These are phyloP conservation scores for Brachionus rotundiformis DNA, from an alignment of 1,140 invertebrate species.

Conservation along the genomic window DNA sequence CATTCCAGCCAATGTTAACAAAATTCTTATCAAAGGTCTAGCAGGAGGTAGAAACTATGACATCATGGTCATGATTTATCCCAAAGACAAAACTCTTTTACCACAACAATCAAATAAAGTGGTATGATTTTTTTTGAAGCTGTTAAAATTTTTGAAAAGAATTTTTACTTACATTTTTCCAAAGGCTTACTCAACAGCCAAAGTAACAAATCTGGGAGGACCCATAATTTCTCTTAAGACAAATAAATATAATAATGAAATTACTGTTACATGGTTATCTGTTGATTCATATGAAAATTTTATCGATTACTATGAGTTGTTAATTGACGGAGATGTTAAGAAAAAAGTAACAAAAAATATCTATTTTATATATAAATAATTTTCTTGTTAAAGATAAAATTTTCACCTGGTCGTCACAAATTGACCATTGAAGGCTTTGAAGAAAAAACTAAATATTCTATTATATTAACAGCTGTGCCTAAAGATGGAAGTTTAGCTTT, in stretches of 20 bases:
- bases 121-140: too few species aligned
- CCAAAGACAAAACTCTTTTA: slow-evolving; percentile 55
- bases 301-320: slow-evolving; percentile 60
- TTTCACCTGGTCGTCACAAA: slow-evolving; percentile 59
- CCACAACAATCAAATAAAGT: slow-evolving; percentile 60
- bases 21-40: slow-evolving; percentile 59
- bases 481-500: slow-evolving; percentile 53
- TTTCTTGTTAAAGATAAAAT: slow-evolving; percentile 55
- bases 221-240: slow-evolving; percentile 62
- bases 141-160: not conserved
- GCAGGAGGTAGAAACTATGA: slow-evolving; percentile 60
- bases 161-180: not conserved
- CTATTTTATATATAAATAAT: slow-evolving; percentile 54
- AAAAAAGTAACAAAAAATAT: slow-evolving; percentile 57
- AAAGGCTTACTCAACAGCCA: slow-evolving; percentile 55
- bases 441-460: slow-evolving; percentile 57
- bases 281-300: slow-evolving; percentile 56
- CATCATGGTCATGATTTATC: slow-evolving; percentile 57
- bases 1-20: slow-evolving; percentile 58
- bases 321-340: slow-evolving; percentile 58
- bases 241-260: slow-evolving; percentile 56
- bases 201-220: slow-evolving; percentile 57
- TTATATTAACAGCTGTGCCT: slow-evolving; percentile 60
- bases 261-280: slow-evolving; percentile 62
- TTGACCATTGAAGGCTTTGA: slow-evolving; percentile 62